Conservation (phyloP, 2,113 vertebrate genomes). For the Perca flavescens region DNA sequence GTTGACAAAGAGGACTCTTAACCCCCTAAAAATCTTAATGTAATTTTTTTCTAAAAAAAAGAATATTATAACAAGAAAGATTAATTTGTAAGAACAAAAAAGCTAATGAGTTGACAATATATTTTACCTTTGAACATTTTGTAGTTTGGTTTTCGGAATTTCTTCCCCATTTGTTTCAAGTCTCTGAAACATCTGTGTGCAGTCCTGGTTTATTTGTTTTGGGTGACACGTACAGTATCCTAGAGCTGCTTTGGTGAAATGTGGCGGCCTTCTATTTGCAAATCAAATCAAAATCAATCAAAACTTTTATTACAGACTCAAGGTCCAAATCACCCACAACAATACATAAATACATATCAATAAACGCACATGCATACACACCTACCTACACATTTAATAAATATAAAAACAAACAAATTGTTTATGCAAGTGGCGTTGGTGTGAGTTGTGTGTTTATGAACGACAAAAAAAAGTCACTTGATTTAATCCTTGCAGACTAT, state of each 20-base stretch:
- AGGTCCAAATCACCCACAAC: too few relatives aligned
- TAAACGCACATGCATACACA: too few relatives aligned
- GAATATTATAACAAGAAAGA: too few relatives aligned
- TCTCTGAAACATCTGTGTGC: slow-evolving; percentile 29
- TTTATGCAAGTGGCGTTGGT: slow-evolving; percentile 8
- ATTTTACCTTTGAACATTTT: not conserved
- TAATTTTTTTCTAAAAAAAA: too few relatives aligned
- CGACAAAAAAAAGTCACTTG: too few relatives aligned
- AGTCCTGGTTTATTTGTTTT: slow-evolving; percentile 12
- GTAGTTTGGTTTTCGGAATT: not conserved
- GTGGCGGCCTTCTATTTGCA: not conserved
- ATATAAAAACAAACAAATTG: too few relatives aligned
- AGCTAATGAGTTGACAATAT: not conserved
- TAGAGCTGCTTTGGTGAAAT: slow-evolving; percentile 18
- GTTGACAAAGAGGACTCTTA: not conserved
- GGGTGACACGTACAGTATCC: not conserved
- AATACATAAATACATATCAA: too few relatives aligned
- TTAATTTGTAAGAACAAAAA: not conserved
- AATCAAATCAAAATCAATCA: too few relatives aligned
- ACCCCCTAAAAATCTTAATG: not conserved
- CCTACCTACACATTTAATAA: too few relatives aligned
- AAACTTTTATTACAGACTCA: too few relatives aligned
- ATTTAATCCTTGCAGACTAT: not conserved
- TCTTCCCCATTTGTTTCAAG: not conserved
- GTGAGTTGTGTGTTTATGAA: not conserved